These are phyloP conservation scores for Zygaena filipendulae DNA, from an alignment of 2,888 invertebrate species.

Conservation along the genomic window DNA sequence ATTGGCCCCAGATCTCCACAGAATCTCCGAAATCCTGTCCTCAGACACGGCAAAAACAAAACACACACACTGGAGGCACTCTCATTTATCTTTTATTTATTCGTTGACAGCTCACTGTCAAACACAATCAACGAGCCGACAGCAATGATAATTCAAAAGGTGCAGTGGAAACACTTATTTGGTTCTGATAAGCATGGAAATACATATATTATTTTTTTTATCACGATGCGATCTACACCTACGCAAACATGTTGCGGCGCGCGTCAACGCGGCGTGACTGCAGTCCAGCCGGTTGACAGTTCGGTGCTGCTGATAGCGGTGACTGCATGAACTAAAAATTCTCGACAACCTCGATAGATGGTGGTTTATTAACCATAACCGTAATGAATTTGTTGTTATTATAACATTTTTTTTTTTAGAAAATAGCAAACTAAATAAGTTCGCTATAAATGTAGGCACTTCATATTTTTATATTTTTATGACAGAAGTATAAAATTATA, in stretches of 20 bases:
- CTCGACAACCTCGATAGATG: slow-evolving; percentile 30
- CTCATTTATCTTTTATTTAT: slow-evolving; percentile 39
- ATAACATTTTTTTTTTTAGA: no score
- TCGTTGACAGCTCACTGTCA: slow-evolving; percentile 28
- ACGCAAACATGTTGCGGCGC: slow-evolving; percentile 58
- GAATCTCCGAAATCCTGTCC: slow-evolving; percentile 57
- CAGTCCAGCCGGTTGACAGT: slow-evolving; percentile 57
- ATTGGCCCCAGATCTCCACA: slow-evolving; percentile 52
- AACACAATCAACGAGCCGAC: slow-evolving; percentile 26
- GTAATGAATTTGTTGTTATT: no score
- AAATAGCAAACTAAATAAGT: no score
- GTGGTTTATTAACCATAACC: slow-evolving; percentile 24
- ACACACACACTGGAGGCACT: slow-evolving; percentile 39
- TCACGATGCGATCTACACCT: slow-evolving; percentile 57
- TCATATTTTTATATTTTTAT: no score
- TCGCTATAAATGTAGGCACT: no score
- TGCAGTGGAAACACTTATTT: slow-evolving; percentile 32
- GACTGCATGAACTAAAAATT: slow-evolving; percentile 26
- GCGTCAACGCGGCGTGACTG: slow-evolving; percentile 67
- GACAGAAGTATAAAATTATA: no score
- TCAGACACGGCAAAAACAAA: slow-evolving; percentile 51
- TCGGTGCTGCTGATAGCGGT: slow-evolving; percentile 37
- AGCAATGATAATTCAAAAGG: slow-evolving; percentile 23
- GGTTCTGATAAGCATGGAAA: slow-evolving; percentile 48
- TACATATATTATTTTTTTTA: slow-evolving; percentile 50